Base-by-base conservation (phyloP, 2,113 vertebrate species). In the Caranx ignobilis region DNA sequence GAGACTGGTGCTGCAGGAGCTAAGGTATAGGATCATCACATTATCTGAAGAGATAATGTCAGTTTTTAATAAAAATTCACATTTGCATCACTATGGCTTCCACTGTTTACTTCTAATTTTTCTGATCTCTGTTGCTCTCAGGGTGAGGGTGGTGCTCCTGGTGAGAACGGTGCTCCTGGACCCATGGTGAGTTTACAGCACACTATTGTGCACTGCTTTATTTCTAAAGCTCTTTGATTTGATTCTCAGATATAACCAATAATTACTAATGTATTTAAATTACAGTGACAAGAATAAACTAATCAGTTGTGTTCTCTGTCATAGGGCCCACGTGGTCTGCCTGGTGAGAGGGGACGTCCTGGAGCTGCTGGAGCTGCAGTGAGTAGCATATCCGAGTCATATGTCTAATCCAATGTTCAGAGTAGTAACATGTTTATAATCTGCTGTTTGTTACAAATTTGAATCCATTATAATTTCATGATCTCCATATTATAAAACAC, bases 261-360 rank as follows among this genome's bases (percentile, higher is more conserved):
- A 35, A 59, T 37, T 31, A 15, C 2, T 21, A 35, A 12, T 34
- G n/a, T 55, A 16, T 45, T 31, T 19, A 48, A 45, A 50, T 47
- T 60, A 59, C 21, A 35, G 43, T 31, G 3, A 54, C 34, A 2
- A 6, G 26, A n/a, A 50, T 45, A 7, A 61, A 65, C 32, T 68
- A 48, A 68, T n/a, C 31, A 6, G 7, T 9, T 19, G 16, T 48
- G 32, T 68, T 32, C 79, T 81, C 16, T 86, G 34, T 85, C 75
- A 21, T 76, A 99, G 98, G 98, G 98, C n/a, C 96, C 97, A 57
- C 98, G 98, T 81, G 98, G 98, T 92, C 95, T 98, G 78, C 96
- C 97, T 3, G 98, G 98, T 4, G 98, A 99, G 95, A 96, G 98
- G 94, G 98, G 98, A 83, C 97, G 97, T 19, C 94, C 98, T 7